These are phyloP conservation scores for Acanthornis magna DNA, from an alignment of 2,797 vertebrate species.

Conservation along the genomic window DNA sequence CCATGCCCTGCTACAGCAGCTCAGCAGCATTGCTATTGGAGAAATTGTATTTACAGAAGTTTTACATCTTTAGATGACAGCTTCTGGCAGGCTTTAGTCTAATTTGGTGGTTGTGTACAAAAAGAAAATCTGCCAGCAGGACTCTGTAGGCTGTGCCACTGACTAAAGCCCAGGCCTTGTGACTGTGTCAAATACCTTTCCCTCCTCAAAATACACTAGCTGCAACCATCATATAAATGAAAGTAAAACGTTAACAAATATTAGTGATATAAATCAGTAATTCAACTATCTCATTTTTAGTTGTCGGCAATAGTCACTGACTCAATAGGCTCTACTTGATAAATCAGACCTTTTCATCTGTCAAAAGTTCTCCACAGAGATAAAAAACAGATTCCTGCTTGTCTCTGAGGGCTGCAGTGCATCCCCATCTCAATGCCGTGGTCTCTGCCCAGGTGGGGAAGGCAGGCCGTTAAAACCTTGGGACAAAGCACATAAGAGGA, in stretches of 20 bases:
- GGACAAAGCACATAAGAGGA: background rate
- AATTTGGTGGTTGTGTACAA: background rate
- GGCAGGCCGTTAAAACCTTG: background rate
- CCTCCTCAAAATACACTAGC: background rate
- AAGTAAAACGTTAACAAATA: background rate
- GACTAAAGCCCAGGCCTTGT: background rate
- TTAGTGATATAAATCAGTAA: background rate
- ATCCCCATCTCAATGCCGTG: background rate
- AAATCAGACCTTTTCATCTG: background rate
- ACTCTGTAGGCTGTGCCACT: background rate
- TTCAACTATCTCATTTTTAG: background rate
- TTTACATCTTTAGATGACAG: conserved; percentile 11
- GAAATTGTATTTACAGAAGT: background rate
- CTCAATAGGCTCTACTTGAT: background rate
- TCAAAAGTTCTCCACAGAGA: background rate
- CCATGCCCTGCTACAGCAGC: background rate
- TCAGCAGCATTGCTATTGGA: background rate
- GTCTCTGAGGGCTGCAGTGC: background rate
- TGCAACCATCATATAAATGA: background rate
- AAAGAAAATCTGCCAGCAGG: background rate
- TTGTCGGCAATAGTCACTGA: background rate
- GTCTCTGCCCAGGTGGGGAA: background rate
- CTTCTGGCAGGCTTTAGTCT: conserved; percentile 32
- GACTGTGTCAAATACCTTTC: background rate
- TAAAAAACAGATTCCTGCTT: background rate